Percentiles rank a stretch among this genome's conserved stretches.
Evolutionary conservation across 2,797 vertebrate genomes (phyloP).

Genomic region (Lacerta bilineata): DNA sequence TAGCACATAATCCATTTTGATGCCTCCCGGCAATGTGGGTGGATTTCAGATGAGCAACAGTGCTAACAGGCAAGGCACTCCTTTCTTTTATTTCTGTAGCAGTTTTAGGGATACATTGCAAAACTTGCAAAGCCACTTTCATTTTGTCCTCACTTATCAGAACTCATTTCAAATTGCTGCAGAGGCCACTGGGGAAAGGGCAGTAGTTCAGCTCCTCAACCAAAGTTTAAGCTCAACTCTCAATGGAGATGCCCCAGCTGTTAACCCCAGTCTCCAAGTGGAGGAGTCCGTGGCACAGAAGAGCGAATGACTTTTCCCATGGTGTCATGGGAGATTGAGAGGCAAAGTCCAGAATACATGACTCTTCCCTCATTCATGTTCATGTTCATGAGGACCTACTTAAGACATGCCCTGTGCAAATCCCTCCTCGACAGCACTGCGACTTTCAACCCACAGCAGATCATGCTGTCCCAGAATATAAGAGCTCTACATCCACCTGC

Average conservation of each 20-base stretch:
- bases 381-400: background rate
- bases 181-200: background rate
- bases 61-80: constrained; percentile 56
- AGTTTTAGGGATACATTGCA: constrained; percentile 49
- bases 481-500: background rate
- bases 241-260: background rate
- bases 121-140: constrained; percentile 65
- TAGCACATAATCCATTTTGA: constrained; percentile 65
- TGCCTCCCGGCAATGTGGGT: constrained; percentile 45
- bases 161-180: constrained; percentile 43
- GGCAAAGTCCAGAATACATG: constrained; percentile 6
- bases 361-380: background rate
- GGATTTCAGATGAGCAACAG: constrained; percentile 60
- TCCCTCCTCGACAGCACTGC: background rate
- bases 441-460: background rate
- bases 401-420: background rate
- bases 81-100: constrained; percentile 49
- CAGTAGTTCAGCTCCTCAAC: background rate
- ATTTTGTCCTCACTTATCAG: constrained; percentile 62
- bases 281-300: background rate
- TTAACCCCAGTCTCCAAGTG: background rate
- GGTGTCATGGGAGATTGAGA: background rate
- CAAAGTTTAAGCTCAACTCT: background rate
- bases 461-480: background rate
- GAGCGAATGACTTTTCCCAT: background rate